phyloP scores from a whole-genome alignment of 2,888 invertebrate genomes.

The Pheosia tremula region DNA sequence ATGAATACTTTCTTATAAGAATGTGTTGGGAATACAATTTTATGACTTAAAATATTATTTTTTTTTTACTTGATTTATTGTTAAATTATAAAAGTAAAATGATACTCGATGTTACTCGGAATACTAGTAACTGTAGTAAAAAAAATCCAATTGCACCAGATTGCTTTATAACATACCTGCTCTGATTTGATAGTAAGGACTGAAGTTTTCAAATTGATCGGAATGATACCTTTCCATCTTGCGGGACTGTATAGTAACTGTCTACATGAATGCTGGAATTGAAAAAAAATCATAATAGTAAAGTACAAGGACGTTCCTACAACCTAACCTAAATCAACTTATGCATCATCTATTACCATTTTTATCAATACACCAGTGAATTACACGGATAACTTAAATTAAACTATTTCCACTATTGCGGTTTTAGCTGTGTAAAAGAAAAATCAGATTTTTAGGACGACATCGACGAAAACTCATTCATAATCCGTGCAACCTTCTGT shows the following conservation, averaged over 20 bases:
- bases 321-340: conserved; percentile 56
- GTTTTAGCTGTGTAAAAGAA: conserved; percentile 43
- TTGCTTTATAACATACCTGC: conserved; percentile 52
- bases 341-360: conserved; percentile 51
- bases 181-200: conserved; percentile 60
- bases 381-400: conserved; percentile 32
- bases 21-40: not conserved
- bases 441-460: conserved; percentile 54
- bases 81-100: no score
- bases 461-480: conserved; percentile 59
- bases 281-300: conserved; percentile 30
- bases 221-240: conserved; percentile 75
- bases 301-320: conserved; percentile 55
- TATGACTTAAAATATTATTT: not conserved
- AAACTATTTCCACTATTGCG: conserved; percentile 35
- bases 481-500: conserved; percentile 59
- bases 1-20: no score
- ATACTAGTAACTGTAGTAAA: no score
- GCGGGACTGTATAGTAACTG: conserved; percentile 74
- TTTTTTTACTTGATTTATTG: not conserved
- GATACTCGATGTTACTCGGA: no score
- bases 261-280: conserved; percentile 77
- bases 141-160: not conserved
- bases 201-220: conserved; percentile 66
- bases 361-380: conserved; percentile 38